Evolutionary conservation across 1,140 invertebrate genomes (phyloP).

Genomic region (Neodiprion pinetum): DNA sequence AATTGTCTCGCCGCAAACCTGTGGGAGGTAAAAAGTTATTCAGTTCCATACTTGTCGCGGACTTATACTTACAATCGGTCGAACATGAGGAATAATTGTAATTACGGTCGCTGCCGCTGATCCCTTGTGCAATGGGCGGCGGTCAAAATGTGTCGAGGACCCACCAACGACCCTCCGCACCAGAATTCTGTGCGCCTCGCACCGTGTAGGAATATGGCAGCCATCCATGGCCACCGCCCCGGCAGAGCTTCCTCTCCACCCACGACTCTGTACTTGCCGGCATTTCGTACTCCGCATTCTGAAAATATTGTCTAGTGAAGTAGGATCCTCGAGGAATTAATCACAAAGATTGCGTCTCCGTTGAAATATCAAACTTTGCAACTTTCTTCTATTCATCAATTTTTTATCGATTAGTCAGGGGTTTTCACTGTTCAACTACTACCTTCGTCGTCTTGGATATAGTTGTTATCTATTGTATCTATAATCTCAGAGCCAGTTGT

Average conservation of each 20-base stretch:
- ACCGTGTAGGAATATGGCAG: conserved; percentile 89
- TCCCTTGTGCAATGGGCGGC: conserved; percentile 93
- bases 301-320: conserved; percentile 22
- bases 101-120: conserved; percentile 86
- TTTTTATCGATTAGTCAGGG: no score
- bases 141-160: conserved; percentile 81
- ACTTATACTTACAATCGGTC: no score
- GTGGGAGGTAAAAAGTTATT: conserved; percentile 21
- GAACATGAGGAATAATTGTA: conserved; percentile 28
- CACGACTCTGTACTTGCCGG: conserved; percentile 84
- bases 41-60: no score
- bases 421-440: conserved; percentile 20
- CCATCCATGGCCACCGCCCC: conserved; percentile 93
- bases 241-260: conserved; percentile 85
- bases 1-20: conserved; percentile 88
- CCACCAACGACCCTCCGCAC: conserved; percentile 91
- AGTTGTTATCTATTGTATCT: conserved; percentile 51
- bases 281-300: conserved; percentile 84
- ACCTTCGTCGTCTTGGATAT: conserved; percentile 57
- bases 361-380: no score
- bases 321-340: conserved; percentile 5
- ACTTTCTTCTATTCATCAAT: no score
- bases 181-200: conserved; percentile 88
- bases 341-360: background rate
- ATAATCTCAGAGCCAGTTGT: conserved; percentile 39